Base-by-base conservation (phyloP, 2,113 vertebrate genomes). In the Ia io region DNA sequence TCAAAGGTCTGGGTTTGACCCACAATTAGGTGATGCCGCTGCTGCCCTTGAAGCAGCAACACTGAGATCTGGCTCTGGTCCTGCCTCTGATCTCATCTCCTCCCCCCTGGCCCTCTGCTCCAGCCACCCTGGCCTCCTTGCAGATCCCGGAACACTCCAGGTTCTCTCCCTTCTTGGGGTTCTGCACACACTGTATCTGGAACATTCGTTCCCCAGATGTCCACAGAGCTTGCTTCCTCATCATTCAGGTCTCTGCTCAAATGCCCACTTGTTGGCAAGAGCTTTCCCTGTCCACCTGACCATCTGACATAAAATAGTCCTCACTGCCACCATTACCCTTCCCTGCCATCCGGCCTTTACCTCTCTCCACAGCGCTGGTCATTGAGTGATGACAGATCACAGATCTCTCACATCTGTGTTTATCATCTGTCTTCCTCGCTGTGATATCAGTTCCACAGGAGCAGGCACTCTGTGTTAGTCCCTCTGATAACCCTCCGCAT, bases 11-110 rank as follows among this genome's bases (percentile, higher is more conserved):
- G 86, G 14, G 13, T 77, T 69, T 47, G 59, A 63, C 12, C 61
- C 28, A 14, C 28, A 14, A 32, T 63, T 28, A 63, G 61, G 28
- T 3, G 37, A 14, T 35, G 12, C 47, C 8, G 2, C 17, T 3
- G 3, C 5, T 83, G 69, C 28, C 0, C 32, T 35, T 12, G 17
- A 30, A 47, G 30, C 17, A 37, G 59, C 0, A 0, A 5, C 3
- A 7, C 37, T 78, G 12, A 10, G 25, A 12, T 51, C 40, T 70
- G 92, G 23, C 47, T 18, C 69, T 32, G 37, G 23, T 2, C 18
- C 2, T 5, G 3, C 13, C 37, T 84, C 37, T 65, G 22, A 12
- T 44, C 8, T 3, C 84, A 20, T 20, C 30, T 83, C 23, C 14
- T 7, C 14, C 17, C 6, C 5, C 44, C 6, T 10, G 11, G 5